Evolutionary conservation across 2,888 invertebrate genomes (phyloP).

Genomic region (Drosophila nr. perissopoda): DNA sequence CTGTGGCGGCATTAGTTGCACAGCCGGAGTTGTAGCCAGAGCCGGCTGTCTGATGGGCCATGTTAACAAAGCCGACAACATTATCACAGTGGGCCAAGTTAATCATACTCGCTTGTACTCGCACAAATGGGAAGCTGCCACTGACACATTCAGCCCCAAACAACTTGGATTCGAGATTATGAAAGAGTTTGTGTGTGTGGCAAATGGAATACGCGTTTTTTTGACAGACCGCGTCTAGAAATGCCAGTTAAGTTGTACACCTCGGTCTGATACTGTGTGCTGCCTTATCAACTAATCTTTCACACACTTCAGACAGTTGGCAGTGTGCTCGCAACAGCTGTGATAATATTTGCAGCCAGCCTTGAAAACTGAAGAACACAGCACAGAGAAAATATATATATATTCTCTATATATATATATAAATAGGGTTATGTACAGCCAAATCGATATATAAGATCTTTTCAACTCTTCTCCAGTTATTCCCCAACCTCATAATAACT

Average conservation of each 20-base stretch:
- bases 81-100: constrained; percentile 50
- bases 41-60: constrained; percentile 56
- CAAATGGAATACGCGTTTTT: constrained; percentile 6
- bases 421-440: not conserved
- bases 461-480: not conserved
- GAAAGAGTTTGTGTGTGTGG: constrained; percentile 9
- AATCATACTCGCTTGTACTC: not conserved
- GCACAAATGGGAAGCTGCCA: not conserved
- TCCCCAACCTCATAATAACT: not conserved
- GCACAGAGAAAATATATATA: not conserved
- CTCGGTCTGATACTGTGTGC: constrained; percentile 3
- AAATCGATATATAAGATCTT: not conserved
- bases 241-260: constrained; percentile 2
- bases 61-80: constrained; percentile 60
- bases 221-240: constrained; percentile 1
- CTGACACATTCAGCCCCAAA: not conserved
- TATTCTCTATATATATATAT: not conserved
- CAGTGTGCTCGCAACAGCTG: constrained; percentile 37
- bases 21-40: not conserved
- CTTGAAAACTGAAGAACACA: constrained; percentile 4
- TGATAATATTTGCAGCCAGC: constrained; percentile 50
- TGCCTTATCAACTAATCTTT: constrained; percentile 11
- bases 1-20: constrained; percentile 31
- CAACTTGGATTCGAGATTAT: constrained; percentile 27
- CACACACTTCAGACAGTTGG: constrained; percentile 11